Evolutionary conservation across 2,797 vertebrate genomes (phyloP), one percentile per base, ranked within the genome.

Genomic region (Oreochromis mossambicus): DNA sequence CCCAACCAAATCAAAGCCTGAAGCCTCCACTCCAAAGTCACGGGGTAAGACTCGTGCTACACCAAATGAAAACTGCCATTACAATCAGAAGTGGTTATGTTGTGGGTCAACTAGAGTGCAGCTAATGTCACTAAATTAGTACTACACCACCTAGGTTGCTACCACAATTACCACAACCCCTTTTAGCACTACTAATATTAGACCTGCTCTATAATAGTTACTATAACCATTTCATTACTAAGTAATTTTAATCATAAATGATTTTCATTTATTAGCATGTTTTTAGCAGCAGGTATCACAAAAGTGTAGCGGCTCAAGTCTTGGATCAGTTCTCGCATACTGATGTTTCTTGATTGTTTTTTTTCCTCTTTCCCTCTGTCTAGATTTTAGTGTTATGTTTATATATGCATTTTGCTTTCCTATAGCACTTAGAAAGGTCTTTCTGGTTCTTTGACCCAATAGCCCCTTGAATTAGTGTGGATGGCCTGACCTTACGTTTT

Each of bases 21-120:
- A 93, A 63, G 91, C 89, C n/a, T 88, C 90, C 34, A 95, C 95
- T 6, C 29, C 70, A 32, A 94, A 91, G 82, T 46, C 91, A 15
- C 19, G 68, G 66, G 87, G 96, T 97, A 91, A 93, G 90, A 66
- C 6, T 50, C 5, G 0, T 51, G 24, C 46, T 48, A 2, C 52
- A 63, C 41, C 34, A 80, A 34, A 70, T 58, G 14, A 75, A 19
- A 77, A 46, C 21, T 26, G 66, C 6, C 24, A 43, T 70, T 70
- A 46, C 21, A 24, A 43, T 70, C 21, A 46, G 24, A 26, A 26
- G 24, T 26, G 24, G 66, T 10, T 70, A 6, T 68, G 13, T 24
- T 68, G 21, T 8, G 21, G 66, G 14, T 43, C 41, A 70, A 17
- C 38, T 70, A 41, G 38, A 70, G 66, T 50, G 26, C 68, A 50